A percentile compares a stretch with the other conserved stretches of the same genome.
phyloP scores from a whole-genome alignment of 2,113 vertebrate species.

The Xiphophorus couchianus region DNA sequence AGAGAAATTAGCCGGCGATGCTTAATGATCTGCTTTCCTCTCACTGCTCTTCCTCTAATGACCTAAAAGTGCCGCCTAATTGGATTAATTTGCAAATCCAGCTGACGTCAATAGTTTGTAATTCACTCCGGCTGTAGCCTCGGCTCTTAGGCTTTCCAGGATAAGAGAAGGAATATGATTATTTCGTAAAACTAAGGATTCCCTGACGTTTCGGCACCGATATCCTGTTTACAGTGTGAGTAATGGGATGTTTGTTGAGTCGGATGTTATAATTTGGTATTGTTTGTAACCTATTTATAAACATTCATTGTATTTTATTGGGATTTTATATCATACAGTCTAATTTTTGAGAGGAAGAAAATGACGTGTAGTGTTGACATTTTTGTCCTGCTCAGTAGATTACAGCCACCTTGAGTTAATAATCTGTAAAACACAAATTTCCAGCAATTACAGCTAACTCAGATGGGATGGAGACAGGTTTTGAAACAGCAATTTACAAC shows the following conservation, averaged over 20 bases:
- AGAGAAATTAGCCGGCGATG: conserved; percentile 60
- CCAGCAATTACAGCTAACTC: background rate
- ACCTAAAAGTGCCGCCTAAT: conserved; percentile 69
- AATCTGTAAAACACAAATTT: background rate
- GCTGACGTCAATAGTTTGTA: conserved; percentile 67
- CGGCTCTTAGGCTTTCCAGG: conserved; percentile 53
- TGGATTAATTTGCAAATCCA: conserved; percentile 77
- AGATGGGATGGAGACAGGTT: background rate
- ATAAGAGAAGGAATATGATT: conserved; percentile 38
- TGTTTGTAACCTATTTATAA: background rate
- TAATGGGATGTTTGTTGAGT: background rate
- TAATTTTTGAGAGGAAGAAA: background rate
- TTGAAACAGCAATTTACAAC: background rate
- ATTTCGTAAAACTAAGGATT: conserved; percentile 30
- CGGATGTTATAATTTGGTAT: conserved; percentile 43
- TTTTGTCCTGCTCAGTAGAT: too few relatives aligned
- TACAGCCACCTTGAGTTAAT: background rate
- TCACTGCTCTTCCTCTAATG: conserved; percentile 61
- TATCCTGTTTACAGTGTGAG: conserved; percentile 10
- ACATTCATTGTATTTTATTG: conserved; percentile 2
- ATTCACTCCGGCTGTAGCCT: conserved; percentile 50
- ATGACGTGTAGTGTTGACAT: background rate
- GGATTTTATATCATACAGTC: background rate
- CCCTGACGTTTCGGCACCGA: conserved; percentile 32
- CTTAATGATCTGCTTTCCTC: conserved; percentile 53